Evolutionary conservation across 1,140 invertebrate species (phyloP), one percentile per base, ranked within the genome.

Genomic region (Tetraneura akinire): DNA sequence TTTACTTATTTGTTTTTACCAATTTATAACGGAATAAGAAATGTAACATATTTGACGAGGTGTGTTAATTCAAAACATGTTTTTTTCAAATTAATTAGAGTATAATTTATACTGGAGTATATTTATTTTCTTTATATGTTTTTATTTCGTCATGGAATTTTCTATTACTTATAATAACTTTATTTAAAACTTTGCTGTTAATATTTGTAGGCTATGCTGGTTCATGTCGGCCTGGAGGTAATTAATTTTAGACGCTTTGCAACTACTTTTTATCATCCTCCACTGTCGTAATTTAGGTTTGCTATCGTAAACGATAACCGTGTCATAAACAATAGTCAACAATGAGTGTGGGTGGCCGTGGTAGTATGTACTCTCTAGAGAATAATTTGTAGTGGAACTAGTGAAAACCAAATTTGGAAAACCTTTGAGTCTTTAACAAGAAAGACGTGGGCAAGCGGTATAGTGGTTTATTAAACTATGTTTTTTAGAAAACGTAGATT

Each of bases 281-380:
- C 1, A 21, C 5, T 5, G 14, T n/a, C 32, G 9, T 6, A 37
- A 10, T 11, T 32, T 18, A n/a, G 11, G 32, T 21, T 68, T n/a
- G n/a, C 37, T 13, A 1, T 45, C 51, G 26, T 45, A 37, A 47
- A 62, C 23, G 53, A 78, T 78, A 78, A 78, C 37, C 74, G 55
- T 60, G 74, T 78, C 74, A 62, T 60, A 78, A 78, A 78, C 74
- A 78, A 78, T n/a, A 47, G 14, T 37, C 10, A 60, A 62, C 53
- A 76, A 76, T 76, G 51, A 21, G 16, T 23, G 14, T 23, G 14
- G 0, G 32, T 1, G 21, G 13, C 32, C 6, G 21, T 29, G 14
- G 21, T 29, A 8, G 29, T 37, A 23, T n/a, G n/a, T n/a, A n/a
- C n/a, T n/a, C 51, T 23, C 11, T 4, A 42, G 51, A 57, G 53